Evolutionary conservation across 2,797 vertebrate species (phyloP), one percentile per base, ranked within the genome.

Genomic region (Parambassis ranga): DNA sequence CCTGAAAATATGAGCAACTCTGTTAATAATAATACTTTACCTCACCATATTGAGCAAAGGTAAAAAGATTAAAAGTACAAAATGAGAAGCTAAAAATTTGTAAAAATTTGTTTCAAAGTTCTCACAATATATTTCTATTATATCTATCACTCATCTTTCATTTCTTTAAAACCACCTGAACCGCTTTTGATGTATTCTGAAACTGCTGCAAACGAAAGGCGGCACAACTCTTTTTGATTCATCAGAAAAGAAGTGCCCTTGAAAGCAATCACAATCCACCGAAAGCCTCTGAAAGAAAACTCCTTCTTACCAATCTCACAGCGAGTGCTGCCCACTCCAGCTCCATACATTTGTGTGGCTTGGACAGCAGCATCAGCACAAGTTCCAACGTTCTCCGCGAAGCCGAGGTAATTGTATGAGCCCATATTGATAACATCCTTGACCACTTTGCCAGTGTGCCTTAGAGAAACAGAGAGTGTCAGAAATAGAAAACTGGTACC

Each of bases 391-490:
- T 95, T 96, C 77, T 95, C 93, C 7, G 96, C 96, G 77, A 98
- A 98, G 83, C 96, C 96, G 46, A 98, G 94, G 87, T 98, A 99
- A 86, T 99, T 99, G 89, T 98, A 98, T 0, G 96, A 99, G 37
- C 96, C 96, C 96, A 98, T 96, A 65, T 98, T 99, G 89, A 99
- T 97, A 60, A 99, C 91, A 22, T 85, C 93, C 77, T 95, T 95
- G 86, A 96, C 91, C 68, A 97, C 87, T 81, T 83, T 94, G 28
- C 96, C 97, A 0, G 95, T 97, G 77, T 96, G 93, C 67, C 97
- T 99, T 77, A 58, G 56, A 60, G 41, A 42, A 37, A 81, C n/a
- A 36, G 5, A 39, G 19, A 55, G 8, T 26, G 32, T 15, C 19
- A 47, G 3, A 39, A 3, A 56, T 22, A 64, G 6, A 60, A 24